Base-by-base conservation (phyloP, 1,140 invertebrate genomes). In the Prorops nasuta region DNA sequence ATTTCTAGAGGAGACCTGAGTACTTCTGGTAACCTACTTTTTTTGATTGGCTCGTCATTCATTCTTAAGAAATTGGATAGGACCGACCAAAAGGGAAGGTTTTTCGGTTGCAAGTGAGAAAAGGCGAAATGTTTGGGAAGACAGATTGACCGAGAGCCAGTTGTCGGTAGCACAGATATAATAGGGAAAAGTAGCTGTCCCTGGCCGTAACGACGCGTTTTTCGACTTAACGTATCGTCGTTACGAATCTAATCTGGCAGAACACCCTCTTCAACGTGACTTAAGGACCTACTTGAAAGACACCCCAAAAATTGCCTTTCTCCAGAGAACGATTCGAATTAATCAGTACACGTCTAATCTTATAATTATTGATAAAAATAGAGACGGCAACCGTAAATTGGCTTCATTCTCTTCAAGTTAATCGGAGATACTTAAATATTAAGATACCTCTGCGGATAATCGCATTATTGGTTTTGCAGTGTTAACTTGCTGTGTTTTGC, bases 311-410 rank as follows among this genome's bases (percentile, higher is more conserved):
- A 39, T 36, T 8, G 15, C 17, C 38, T 42, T 44, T 53, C 54
- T 44, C 31, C 50, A 47, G 37, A 37, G 17, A 34, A 39, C 46
- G 54, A 44, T 63, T 49, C 38, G 39, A 66, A 60, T 60, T 62
- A 57, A 56, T 61, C 55, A 43, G 51, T 43, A 58, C 56, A 63
- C 66, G 58, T 63, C 58, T 67, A 67, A 70, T 71, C 66, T 70
- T 54, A 41, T 51, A 58, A 51, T 66, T 63, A 69, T 69, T 60
- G 63, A 68, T 66, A 69, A 61, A 57, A 65, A 65, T 64, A n/a
- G n/a, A n/a, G n/a, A n/a, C n/a, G n/a, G n/a, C n/a, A n/a, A n/a
- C n/a, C n/a, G n/a, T n/a, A n/a, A n/a, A n/a, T n/a, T n/a, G n/a
- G n/a, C n/a, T n/a, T n/a, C n/a, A n/a, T n/a, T n/a, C n/a, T n/a